Base-by-base conservation (phyloP, 2,113 vertebrate species). In the Asarcornis scutulata region DNA sequence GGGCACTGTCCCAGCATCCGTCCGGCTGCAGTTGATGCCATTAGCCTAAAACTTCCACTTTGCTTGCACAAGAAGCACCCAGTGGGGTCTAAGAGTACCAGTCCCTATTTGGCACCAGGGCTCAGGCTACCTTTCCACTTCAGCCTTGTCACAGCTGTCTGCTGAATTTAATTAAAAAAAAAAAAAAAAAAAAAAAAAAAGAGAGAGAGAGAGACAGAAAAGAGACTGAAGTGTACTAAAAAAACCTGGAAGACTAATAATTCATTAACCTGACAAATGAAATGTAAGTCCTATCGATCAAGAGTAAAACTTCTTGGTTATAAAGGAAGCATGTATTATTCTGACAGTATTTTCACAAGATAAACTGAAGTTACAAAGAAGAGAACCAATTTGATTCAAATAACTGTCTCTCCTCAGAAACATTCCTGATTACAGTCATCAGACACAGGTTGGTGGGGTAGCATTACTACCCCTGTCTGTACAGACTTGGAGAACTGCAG, bases 291-390 rank as follows among this genome's bases (percentile, higher is more conserved):
- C 89, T 97, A 95, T 95, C 53, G 83, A 95, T 97, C 96, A 96
- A 95, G 95, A 96, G 94, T 87, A 93, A 89, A 93, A 97, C 69
- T 95, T 92, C 94, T 95, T 64, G 53, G 58, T 95, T 95, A 95
- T 86, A 96, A 96, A 95, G 93, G 93, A 95, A 93, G 93, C 89
- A 96, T 95, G 82, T 89, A 97, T 96, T 97, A 97, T 96, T 91
- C 95, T 97, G 95, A 97, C 96, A 97, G 96, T 97, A 95, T 97
- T 96, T 97, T 95, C 94, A 85, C 94, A 97, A 95, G 96, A 97
- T 68, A 93, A 95, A 91, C 81, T 92, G 91, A 96, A 95, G 94
- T 86, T 95, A 95, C 93, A 96, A 95, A 92, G 91, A 12, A 8
- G 66, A 83, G 83, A 96, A 95, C 93, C 89, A 95, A 93, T 95